Evolutionary conservation across 2,797 vertebrate genomes (phyloP).

Genomic region (Naso thynnoides): DNA sequence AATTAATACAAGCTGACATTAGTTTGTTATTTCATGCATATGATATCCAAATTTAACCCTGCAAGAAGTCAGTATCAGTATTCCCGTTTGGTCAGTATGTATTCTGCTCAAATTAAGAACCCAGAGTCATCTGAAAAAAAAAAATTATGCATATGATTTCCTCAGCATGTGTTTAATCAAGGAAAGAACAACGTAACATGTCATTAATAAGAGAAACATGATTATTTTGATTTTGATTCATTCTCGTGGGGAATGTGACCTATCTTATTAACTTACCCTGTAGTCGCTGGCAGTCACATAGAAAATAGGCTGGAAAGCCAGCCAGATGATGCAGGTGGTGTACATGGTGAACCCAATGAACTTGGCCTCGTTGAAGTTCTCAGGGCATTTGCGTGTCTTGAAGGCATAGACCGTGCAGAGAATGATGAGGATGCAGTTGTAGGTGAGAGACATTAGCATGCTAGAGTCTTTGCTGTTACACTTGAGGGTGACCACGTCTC

Average conservation of each 20-base stretch:
- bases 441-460: slow-evolving; percentile 97
- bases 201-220: slow-evolving; percentile 12
- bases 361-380: slow-evolving; percentile 99
- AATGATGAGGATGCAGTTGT: slow-evolving; percentile 96
- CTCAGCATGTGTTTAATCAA: neutral
- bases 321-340: slow-evolving; percentile 99
- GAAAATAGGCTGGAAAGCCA: slow-evolving; percentile 99
- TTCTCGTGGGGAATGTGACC: slow-evolving; percentile 14
- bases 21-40: slow-evolving; percentile 31
- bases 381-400: slow-evolving; percentile 98
- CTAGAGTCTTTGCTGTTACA: slow-evolving; percentile 97
- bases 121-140: slow-evolving; percentile 37
- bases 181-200: slow-evolving; percentile 6
- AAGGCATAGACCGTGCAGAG: slow-evolving; percentile 99
- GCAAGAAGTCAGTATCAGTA: slow-evolving; percentile 50
- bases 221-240: neutral
- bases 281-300: slow-evolving; percentile 99
- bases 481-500: slow-evolving; percentile 95
- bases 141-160: slow-evolving; percentile 25
- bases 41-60: slow-evolving; percentile 32
- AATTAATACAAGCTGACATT: slow-evolving; percentile 25
- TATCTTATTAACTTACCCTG: slow-evolving; percentile 87
- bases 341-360: slow-evolving; percentile 99
- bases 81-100: slow-evolving; percentile 2
- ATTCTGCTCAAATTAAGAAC: slow-evolving; percentile 35